phyloP scores from a whole-genome alignment of 92 coral and sea anemone species.

The Chrysogorgia sp. region DNA sequence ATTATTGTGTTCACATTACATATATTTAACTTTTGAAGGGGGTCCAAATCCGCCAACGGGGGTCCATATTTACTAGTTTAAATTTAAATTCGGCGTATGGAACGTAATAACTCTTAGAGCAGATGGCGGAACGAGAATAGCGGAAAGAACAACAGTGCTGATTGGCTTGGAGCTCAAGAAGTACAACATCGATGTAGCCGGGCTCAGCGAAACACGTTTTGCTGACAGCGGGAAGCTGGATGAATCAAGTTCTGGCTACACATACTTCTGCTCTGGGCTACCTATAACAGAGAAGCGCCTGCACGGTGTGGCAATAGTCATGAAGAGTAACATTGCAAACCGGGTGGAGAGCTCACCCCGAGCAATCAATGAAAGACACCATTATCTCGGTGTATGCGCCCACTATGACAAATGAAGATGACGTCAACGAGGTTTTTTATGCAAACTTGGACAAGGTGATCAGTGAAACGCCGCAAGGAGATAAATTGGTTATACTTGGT shows the following conservation, averaged over 20 bases:
- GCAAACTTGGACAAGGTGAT: not conserved
- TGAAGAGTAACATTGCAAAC: not conserved
- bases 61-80: no score
- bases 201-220: slow-evolving; percentile 18
- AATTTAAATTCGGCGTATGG: no score
- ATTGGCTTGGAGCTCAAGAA: not conserved
- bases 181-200: slow-evolving; percentile 9
- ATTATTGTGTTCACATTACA: no score
- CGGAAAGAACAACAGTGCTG: slow-evolving; percentile 19
- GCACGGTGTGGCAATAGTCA: not conserved
- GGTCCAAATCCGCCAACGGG: no score
- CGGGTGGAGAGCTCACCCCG: not conserved
- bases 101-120: no score
- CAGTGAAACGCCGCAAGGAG: not conserved
- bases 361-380: not conserved
- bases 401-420: not conserved
- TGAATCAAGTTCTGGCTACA: not conserved
- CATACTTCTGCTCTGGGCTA: not conserved
- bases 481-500: not conserved
- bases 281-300: not conserved
- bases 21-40: no score
- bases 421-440: not conserved
- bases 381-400: not conserved
- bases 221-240: not conserved
- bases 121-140: no score